These are phyloP conservation scores for Macquaria australasica DNA, from an alignment of 2,113 vertebrate species.

Conservation along the genomic window DNA sequence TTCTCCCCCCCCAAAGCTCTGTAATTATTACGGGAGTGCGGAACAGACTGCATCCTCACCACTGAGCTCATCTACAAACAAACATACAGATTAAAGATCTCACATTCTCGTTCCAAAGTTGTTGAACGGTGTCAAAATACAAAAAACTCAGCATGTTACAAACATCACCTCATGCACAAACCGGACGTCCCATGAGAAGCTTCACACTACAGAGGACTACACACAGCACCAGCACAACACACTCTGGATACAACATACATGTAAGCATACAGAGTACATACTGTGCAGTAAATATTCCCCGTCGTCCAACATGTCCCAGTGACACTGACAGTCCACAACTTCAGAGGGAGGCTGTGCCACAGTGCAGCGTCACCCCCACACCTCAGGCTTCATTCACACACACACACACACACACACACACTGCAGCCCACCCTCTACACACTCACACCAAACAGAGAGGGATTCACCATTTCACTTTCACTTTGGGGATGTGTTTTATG, in stretches of 20 bases:
- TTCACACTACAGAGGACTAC: background rate
- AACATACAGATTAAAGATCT: background rate
- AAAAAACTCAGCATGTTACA: background rate
- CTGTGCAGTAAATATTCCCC: conserved; percentile 39
- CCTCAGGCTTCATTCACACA: conserved; percentile 14
- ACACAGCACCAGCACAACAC: background rate
- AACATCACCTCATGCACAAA: background rate
- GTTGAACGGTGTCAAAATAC: background rate
- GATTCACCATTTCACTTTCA: conserved; percentile 13
- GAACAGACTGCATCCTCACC: conserved; percentile 22
- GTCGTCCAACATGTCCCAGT: conserved; percentile 55
- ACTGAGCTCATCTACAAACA: conserved; percentile 19
- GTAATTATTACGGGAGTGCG: background rate
- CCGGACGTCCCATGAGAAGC: background rate
- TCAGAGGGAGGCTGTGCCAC: conserved; percentile 48
- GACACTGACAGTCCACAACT: conserved; percentile 58
- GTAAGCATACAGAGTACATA: conserved; percentile 25
- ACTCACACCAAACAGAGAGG: background rate
- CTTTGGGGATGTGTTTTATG: background rate
- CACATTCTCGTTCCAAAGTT: background rate
- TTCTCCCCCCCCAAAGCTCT: background rate
- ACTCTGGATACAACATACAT: background rate
- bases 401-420: conserved; percentile 35
- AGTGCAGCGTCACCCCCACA: conserved; percentile 50
- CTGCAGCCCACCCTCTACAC: conserved; percentile 54